Evolutionary conservation across 2,113 vertebrate genomes (phyloP), one percentile per base, ranked within the genome.

Genomic region (Cyanocitta stelleri): DNA sequence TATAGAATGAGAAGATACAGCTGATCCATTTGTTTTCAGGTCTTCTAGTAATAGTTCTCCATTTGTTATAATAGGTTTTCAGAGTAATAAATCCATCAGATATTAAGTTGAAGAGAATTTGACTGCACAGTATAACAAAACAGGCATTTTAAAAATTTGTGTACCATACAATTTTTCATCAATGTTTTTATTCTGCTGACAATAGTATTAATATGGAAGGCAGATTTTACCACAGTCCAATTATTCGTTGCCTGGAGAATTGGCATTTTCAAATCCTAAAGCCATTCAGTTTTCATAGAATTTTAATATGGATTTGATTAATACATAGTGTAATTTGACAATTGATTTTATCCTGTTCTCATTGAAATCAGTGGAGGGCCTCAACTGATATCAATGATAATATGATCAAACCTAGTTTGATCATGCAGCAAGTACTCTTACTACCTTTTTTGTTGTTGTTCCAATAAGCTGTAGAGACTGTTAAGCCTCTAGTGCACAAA

Each of bases 301-400:
- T 95, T 97, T 95, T 94, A 92, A 84, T 96, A 56, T 58, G 43
- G 66, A 39, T 75, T 96, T 89, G 51, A 89, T 91, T 96, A 73
- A 92, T 95, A 30, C 32, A 20, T 71, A 67, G 51, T 79, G 84
- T 58, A 63, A 84, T 87, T 93, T 79, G 54, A 56, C 37, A 64
- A 29, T 5, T 61, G 52, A 67, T 88, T 92, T 90, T 92, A 46
- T 90, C 37, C 61, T 67, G 14, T 71, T 41, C n/a, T 68, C 87
- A 15, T 44, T 90, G 54, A 83, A 80, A 21, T 48, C 59, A n/a
- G 15, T 41, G 41, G 35, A 63, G 26, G 16, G 11, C 27, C 20
- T 92, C 30, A 56, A 58, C 24, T 77, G 39, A 13, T 64, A 49
- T 27, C 33, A 48, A 0, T 69, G 58, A 69, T 22, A 83, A 71